Percentiles rank a stretch among this genome's conserved stretches.
phyloP scores from a whole-genome alignment of 2,797 vertebrate genomes.

The Adrianichthys oophorus region DNA sequence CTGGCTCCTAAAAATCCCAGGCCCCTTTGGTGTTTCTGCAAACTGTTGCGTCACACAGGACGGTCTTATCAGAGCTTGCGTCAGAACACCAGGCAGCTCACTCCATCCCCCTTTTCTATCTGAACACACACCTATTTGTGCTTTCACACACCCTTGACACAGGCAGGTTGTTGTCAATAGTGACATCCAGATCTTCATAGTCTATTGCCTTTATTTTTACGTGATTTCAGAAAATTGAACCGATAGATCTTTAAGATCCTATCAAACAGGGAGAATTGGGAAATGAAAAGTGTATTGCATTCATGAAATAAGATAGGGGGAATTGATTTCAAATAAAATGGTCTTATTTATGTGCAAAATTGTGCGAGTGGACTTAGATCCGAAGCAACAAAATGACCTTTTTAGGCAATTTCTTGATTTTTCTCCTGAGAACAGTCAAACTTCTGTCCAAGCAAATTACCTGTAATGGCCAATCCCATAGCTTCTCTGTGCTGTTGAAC shows the following conservation, averaged over 20 bases:
- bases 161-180: conserved; percentile 5
- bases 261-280: conserved; percentile 15
- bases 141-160: conserved; percentile 24
- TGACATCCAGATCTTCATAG: conserved; percentile 3
- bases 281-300: conserved; percentile 35
- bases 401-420: no score
- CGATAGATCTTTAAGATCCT: conserved; percentile 30
- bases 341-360: conserved; percentile 16
- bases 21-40: conserved; percentile 55
- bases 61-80: conserved; percentile 69
- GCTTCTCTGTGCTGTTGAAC: conserved; percentile 17
- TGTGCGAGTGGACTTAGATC: background rate
- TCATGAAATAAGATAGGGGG: conserved; percentile 44
- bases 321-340: conserved; percentile 23
- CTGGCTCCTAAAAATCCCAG: conserved; percentile 72
- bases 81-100: conserved; percentile 63
- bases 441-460: conserved; percentile 29
- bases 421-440: background rate
- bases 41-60: conserved; percentile 65
- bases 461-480: conserved; percentile 39
- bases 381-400: no score
- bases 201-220: background rate
- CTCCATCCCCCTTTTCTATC: conserved; percentile 38
- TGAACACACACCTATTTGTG: conserved; percentile 30
- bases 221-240: conserved; percentile 18